A percentile compares a stretch with the other conserved stretches of the same genome.
Conservation (phyloP, 2,113 vertebrate genomes). For the Protobothrops mucrosquamatus region DNA sequence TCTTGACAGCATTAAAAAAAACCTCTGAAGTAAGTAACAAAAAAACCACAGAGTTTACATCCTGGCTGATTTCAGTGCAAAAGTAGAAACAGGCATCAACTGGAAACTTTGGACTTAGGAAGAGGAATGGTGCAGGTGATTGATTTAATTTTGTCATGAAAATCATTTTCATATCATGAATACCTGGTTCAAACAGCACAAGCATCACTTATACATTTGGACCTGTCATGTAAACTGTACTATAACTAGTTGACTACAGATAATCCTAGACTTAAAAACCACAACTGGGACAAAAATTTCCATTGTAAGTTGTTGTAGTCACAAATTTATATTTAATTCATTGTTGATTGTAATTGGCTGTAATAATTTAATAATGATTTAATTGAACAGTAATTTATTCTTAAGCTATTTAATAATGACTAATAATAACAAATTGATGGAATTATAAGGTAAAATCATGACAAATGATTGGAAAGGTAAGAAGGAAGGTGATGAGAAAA, state of each 20-base stretch:
- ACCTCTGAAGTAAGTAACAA: background rate
- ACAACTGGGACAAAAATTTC: background rate
- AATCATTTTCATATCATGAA: background rate
- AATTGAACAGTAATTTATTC: background rate
- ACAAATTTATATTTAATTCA: background rate
- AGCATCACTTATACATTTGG: too few relatives aligned
- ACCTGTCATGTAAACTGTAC: too few relatives aligned
- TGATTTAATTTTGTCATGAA: background rate
- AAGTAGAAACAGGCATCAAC: background rate
- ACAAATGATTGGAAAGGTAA: background rate
- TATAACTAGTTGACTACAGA: too few relatives aligned
- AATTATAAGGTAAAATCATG: background rate
- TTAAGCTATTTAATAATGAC: background rate
- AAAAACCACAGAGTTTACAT: background rate
- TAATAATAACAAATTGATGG: background rate
- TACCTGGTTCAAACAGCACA: too few relatives aligned
- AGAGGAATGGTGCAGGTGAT: background rate
- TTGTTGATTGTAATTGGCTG: background rate
- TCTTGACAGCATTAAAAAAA: background rate
- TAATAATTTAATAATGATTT: background rate
- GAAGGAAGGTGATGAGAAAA: background rate
- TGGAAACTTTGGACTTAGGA: background rate
- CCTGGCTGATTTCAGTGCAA: background rate
- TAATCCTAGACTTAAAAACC: too few relatives aligned
- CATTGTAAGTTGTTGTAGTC: background rate